phyloP scores from a whole-genome alignment of 2,888 invertebrate genomes.

The Scaptodrosophila latifasciaeformis region DNA sequence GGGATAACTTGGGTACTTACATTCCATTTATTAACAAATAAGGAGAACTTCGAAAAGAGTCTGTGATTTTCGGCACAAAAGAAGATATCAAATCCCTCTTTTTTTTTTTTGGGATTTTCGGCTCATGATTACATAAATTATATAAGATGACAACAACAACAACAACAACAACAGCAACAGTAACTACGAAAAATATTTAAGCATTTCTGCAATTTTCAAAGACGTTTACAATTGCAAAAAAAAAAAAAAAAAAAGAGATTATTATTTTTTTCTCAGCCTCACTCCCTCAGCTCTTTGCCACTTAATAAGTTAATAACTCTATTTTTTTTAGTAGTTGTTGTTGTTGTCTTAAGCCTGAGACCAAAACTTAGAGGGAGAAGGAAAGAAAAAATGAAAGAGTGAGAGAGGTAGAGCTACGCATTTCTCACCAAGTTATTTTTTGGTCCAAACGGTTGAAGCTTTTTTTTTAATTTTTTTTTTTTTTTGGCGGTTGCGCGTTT shows the following conservation, averaged over 20 bases:
- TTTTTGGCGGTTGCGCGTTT: slow-evolving; percentile 1
- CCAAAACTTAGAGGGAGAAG: neutral
- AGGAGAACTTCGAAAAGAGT: too few species aligned
- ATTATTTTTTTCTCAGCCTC: slow-evolving; percentile 26
- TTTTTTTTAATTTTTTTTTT: neutral
- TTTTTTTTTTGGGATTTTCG: slow-evolving; percentile 28
- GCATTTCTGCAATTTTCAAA: too few species aligned
- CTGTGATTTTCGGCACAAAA: too few species aligned
- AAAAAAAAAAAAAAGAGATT: neutral
- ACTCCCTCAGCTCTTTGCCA: slow-evolving; percentile 1
- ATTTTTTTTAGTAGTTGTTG: slow-evolving; percentile 13
- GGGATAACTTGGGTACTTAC: too few species aligned
- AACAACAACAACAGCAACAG: too few species aligned
- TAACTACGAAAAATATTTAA: too few species aligned
- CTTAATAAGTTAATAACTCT: slow-evolving; percentile 45
- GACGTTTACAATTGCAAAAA: neutral
- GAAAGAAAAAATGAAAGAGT: neutral
- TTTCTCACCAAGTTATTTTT: too few species aligned
- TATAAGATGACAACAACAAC: slow-evolving; percentile 38
- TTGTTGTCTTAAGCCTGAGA: neutral
- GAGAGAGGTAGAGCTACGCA: too few species aligned
- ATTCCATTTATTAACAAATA: too few species aligned
- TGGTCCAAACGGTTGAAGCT: too few species aligned
- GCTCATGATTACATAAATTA: slow-evolving; percentile 56
- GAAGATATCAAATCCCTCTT: too few species aligned